phyloP scores from a whole-genome alignment of 2,797 vertebrate genomes.

The Glyptemys insculpta region DNA sequence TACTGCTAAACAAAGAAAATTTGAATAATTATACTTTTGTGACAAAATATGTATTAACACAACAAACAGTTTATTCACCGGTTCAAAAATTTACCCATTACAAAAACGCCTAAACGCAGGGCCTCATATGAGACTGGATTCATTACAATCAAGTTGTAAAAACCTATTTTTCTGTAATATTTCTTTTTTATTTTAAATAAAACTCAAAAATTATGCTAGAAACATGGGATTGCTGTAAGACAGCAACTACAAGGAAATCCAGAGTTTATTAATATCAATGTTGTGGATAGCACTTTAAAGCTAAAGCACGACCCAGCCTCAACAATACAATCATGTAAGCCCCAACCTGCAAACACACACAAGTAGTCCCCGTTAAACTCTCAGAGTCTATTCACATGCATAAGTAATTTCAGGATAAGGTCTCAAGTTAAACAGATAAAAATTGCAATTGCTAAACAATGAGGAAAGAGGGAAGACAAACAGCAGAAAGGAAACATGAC shows the following conservation, averaged over 20 bases:
- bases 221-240: neutral
- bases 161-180: neutral
- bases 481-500: neutral
- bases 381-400: neutral
- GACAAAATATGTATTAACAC: neutral
- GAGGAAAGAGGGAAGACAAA: conserved; percentile 9
- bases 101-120: neutral
- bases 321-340: neutral
- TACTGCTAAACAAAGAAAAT: neutral
- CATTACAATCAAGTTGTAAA: neutral
- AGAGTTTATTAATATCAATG: neutral
- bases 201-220: neutral
- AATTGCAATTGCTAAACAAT: neutral
- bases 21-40: neutral
- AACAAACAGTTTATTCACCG: neutral
- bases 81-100: neutral
- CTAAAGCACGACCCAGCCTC: neutral
- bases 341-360: neutral
- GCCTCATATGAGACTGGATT: neutral
- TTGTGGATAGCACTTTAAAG: neutral
- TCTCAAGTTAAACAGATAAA: conserved; percentile 3
- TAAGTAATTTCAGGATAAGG: neutral
- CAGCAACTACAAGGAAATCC: neutral
- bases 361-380: neutral
- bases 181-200: neutral